Evolutionary conservation across 2,113 vertebrate species (phyloP).

Genomic region (Tetrao urogallus): DNA sequence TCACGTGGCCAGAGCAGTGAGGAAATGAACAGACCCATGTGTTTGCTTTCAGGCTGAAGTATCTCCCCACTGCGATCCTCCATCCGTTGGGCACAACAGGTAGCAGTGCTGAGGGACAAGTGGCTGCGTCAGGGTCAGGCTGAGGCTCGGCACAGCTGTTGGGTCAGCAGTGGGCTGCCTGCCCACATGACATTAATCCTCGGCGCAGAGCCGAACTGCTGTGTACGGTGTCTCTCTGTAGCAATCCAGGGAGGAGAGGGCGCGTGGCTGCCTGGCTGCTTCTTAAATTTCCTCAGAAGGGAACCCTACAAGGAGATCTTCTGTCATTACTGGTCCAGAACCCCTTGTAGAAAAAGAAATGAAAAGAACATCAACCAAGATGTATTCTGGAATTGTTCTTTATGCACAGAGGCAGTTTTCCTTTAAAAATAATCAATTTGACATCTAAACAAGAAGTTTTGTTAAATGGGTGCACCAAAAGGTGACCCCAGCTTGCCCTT

Average conservation of each 20-base stretch:
- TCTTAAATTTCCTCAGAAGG: neutral
- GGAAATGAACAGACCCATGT: fast-evolving
- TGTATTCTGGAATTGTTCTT: neutral
- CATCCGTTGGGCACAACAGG: neutral
- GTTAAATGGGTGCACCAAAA: neutral
- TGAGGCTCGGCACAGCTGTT: neutral
- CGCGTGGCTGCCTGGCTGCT: neutral
- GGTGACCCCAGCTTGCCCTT: neutral
- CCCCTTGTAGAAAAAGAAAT: neutral
- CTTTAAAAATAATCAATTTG: conserved; percentile 13
- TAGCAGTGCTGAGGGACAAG: neutral
- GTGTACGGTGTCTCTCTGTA: neutral
- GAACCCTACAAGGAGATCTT: neutral
- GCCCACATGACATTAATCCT: neutral
- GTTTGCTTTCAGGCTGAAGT: neutral
- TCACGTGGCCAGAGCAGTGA: neutral
- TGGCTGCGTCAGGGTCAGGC: neutral
- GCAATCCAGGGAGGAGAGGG: neutral
- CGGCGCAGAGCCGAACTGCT: neutral
- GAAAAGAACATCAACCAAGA: neutral
- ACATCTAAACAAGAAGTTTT: neutral
- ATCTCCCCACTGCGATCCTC: neutral
- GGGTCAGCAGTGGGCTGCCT: neutral
- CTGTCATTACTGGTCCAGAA: neutral
- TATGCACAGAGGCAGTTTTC: neutral